phyloP scores from a whole-genome alignment of 92 coral and sea anemone genomes.

The Pocillopora grandis region DNA sequence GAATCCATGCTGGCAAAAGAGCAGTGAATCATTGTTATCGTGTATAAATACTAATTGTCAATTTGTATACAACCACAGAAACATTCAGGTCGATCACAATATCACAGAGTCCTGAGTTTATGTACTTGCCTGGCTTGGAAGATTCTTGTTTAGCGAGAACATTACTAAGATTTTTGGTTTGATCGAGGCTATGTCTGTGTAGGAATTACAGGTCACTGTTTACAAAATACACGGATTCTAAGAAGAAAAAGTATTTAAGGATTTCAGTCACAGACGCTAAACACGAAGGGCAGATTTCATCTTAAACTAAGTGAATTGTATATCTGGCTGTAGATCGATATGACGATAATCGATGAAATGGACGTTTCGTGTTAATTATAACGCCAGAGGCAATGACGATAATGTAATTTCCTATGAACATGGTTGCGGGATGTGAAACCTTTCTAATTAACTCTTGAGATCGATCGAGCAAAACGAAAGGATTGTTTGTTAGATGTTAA shows the following conservation, averaged over 20 bases:
- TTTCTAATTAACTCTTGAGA: slow-evolving; percentile 10
- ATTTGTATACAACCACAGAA: slow-evolving; percentile 22
- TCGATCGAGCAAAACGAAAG: neutral
- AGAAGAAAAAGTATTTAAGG: neutral
- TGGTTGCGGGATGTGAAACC: neutral
- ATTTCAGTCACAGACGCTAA: neutral
- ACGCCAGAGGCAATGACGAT: neutral
- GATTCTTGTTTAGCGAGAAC: neutral
- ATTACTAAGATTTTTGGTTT: neutral
- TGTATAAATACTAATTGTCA: slow-evolving; percentile 17
- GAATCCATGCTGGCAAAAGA: slow-evolving; percentile 32
- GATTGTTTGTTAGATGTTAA: slow-evolving; percentile 3
- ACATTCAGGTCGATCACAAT: neutral
- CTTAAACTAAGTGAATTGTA: neutral
- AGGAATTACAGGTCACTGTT: neutral
- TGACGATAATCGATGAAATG: neutral
- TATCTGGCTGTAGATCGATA: neutral
- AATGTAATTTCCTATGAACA: neutral
- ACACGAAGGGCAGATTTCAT: neutral
- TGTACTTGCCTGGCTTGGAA: neutral
- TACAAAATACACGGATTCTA: slow-evolving; percentile 3
- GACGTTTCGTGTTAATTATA: slow-evolving; percentile 1
- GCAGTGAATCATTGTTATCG: slow-evolving; percentile 31
- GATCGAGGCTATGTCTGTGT: neutral
- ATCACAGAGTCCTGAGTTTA: neutral